phyloP scores from a whole-genome alignment of 2,888 invertebrate genomes.

The Anoplius nigerrimus region DNA sequence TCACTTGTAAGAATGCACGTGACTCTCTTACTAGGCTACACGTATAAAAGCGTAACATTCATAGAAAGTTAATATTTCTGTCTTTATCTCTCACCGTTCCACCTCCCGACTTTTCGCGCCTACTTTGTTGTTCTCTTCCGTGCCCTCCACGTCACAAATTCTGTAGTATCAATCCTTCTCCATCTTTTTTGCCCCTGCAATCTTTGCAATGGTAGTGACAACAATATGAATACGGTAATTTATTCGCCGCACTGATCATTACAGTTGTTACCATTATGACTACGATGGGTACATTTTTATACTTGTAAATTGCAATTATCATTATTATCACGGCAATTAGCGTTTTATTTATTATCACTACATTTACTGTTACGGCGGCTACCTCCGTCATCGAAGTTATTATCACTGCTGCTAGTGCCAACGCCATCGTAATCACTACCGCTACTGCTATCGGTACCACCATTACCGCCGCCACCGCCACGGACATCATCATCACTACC shows the following conservation, averaged over 20 bases:
- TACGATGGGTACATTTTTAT: too few species aligned
- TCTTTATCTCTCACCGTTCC: not conserved
- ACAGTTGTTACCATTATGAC: too few species aligned
- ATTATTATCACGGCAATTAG: too few species aligned
- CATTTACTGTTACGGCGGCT: not conserved
- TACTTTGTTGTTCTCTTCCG: too few species aligned
- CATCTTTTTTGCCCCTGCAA: not conserved
- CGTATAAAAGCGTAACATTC: too few species aligned
- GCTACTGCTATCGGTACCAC: slow-evolving; percentile 2
- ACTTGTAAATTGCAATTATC: too few species aligned
- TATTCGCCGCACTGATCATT: too few species aligned
- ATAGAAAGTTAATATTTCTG: too few species aligned
- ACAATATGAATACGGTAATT: too few species aligned
- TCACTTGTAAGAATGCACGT: too few species aligned
- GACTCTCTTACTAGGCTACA: too few species aligned
- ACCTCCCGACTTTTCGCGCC: not conserved
- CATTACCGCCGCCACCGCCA: not conserved
- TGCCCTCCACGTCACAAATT: not conserved
- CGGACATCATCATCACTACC: not conserved
- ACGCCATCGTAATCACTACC: not conserved
- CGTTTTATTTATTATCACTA: not conserved
- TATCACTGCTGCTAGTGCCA: not conserved
- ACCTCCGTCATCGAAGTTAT: not conserved
- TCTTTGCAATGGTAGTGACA: too few species aligned
- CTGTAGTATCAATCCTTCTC: not conserved